These are phyloP conservation scores for Samia ricini DNA, from an alignment of 1,140 invertebrate genomes.

Conservation along the genomic window DNA sequence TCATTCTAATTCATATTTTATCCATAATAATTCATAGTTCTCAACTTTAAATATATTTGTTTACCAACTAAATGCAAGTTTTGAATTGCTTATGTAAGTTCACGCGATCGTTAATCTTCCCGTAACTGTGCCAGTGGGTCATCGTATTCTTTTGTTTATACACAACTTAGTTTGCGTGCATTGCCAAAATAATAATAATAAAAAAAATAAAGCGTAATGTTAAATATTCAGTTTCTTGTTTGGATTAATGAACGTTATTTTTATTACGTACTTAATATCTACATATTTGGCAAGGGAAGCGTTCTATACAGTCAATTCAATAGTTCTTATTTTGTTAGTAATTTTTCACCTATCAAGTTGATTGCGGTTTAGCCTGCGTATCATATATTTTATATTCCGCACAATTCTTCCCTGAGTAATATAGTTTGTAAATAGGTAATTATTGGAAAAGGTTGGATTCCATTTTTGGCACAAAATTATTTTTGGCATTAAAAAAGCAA, in stretches of 20 bases:
- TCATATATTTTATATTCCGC: too few species aligned
- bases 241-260: background rate
- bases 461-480: too few species aligned
- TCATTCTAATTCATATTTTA: too few species aligned
- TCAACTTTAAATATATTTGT: background rate
- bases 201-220: background rate
- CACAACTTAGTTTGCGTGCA: background rate
- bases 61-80: background rate
- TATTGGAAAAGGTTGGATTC: too few species aligned
- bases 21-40: background rate
- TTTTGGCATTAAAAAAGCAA: too few species aligned
- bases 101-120: background rate
- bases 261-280: background rate
- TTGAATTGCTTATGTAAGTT: slow-evolving; percentile 13
- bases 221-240: background rate
- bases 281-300: background rate
- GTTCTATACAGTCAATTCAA: background rate
- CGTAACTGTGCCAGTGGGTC: slow-evolving; percentile 16
- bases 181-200: slow-evolving; percentile 7
- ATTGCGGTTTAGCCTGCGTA: too few species aligned
- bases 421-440: too few species aligned
- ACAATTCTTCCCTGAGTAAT: too few species aligned
- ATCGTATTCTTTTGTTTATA: slow-evolving; percentile 18
- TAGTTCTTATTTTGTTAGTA: background rate
- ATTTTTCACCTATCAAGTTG: too few species aligned